Evolutionary conservation across 2,888 invertebrate genomes (phyloP).

Genomic region (Dynastes tityus): DNA sequence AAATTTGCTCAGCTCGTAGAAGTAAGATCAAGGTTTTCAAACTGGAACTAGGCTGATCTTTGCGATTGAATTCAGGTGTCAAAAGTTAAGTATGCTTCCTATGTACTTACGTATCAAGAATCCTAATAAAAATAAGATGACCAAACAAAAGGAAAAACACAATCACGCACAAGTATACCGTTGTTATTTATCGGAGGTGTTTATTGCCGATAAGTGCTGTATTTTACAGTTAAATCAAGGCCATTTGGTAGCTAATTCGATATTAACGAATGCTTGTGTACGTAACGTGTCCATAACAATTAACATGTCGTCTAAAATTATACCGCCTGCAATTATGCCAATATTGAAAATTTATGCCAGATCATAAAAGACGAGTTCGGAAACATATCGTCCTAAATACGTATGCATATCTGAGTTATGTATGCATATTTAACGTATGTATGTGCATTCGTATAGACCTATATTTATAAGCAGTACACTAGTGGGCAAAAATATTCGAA

Average conservation of each 20-base stretch:
- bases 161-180: neutral
- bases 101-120: too few relatives aligned
- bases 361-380: conserved; percentile 8
- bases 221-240: conserved; percentile 41
- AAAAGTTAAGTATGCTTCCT: too few relatives aligned
- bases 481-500: neutral
- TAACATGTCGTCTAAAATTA: conserved; percentile 21
- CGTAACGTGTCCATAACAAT: conserved; percentile 1
- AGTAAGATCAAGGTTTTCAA: too few relatives aligned
- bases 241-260: conserved; percentile 6
- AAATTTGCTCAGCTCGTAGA: too few relatives aligned
- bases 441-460: too few relatives aligned
- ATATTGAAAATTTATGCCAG: neutral
- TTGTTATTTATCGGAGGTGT: conserved; percentile 13
- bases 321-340: conserved; percentile 14
- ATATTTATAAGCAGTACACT: too few relatives aligned
- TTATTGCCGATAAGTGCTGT: conserved; percentile 23
- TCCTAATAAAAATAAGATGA: too few relatives aligned
- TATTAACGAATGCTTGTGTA: neutral
- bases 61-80: too few relatives aligned
- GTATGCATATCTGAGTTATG: too few relatives aligned
- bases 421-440: too few relatives aligned
- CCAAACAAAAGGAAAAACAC: neutral
- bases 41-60: too few relatives aligned
- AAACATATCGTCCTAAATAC: neutral